Conservation (phyloP, 2,888 invertebrate species). For the Dryobota labecula region DNA sequence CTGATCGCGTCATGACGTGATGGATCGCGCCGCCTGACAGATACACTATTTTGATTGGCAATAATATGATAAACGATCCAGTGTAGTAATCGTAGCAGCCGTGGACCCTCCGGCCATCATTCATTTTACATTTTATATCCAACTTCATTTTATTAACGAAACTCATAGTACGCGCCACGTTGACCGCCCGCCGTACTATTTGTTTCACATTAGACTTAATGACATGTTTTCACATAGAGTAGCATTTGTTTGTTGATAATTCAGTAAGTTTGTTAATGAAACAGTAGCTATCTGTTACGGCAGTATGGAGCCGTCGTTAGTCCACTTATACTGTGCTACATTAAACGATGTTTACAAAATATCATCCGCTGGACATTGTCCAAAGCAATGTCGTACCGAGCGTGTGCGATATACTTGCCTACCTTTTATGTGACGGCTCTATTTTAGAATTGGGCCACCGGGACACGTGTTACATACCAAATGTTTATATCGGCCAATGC, state of each 20-base stretch:
- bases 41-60: constrained; percentile 91
- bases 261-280: constrained; percentile 60
- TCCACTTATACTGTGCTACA: constrained; percentile 81
- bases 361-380: constrained; percentile 86
- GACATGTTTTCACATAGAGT: constrained; percentile 72
- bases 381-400: constrained; percentile 84
- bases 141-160: constrained; percentile 78
- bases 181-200: constrained; percentile 52
- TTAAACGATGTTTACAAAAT: constrained; percentile 86
- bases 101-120: constrained; percentile 83
- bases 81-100: constrained; percentile 86
- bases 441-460: constrained; percentile 84
- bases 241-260: constrained; percentile 72
- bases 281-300: constrained; percentile 71
- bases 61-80: constrained; percentile 89
- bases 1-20: constrained; percentile 77
- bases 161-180: constrained; percentile 70
- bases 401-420: constrained; percentile 80
- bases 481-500: constrained; percentile 75
- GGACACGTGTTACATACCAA: constrained; percentile 78
- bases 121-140: constrained; percentile 83
- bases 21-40: constrained; percentile 88
- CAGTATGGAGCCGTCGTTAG: constrained; percentile 77
- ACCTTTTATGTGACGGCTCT: constrained; percentile 85
- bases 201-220: constrained; percentile 69